A percentile compares a stretch with the other conserved stretches of the same genome.
These are phyloP conservation scores for Entomobrya proxima DNA, from an alignment of 2,888 invertebrate genomes.

Conservation along the genomic window DNA sequence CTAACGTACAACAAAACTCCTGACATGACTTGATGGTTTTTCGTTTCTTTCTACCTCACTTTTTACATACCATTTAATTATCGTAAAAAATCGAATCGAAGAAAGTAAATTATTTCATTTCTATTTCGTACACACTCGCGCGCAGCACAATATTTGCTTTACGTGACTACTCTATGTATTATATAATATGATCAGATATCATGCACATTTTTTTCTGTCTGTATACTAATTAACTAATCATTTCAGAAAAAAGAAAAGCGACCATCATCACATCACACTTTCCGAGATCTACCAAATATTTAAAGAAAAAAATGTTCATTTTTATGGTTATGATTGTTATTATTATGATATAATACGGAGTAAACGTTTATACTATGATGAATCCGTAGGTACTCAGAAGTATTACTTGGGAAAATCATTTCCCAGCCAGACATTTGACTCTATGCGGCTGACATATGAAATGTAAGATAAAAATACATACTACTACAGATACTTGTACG, in stretches of 20 bases:
- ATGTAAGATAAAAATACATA: slow-evolving; percentile 34
- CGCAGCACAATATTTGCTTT: slow-evolving; percentile 34
- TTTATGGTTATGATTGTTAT: slow-evolving; percentile 3
- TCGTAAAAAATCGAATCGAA: not conserved
- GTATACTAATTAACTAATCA: not conserved
- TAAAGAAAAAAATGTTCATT: not conserved
- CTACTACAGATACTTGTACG: not conserved
- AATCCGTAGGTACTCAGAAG: slow-evolving; percentile 65
- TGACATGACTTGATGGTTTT: slow-evolving; percentile 14
- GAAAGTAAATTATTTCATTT: not conserved
- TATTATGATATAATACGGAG: slow-evolving; percentile 4
- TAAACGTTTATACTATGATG: slow-evolving; percentile 41
- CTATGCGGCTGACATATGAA: slow-evolving; percentile 48
- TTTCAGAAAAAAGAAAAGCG: not conserved
- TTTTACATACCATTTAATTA: slow-evolving; percentile 24
- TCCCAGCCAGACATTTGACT: slow-evolving; percentile 44
- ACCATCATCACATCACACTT: slow-evolving; percentile 25
- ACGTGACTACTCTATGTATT: slow-evolving; percentile 7
- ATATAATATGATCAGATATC: slow-evolving; percentile 26
- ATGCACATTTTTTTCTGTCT: slow-evolving; percentile 32
- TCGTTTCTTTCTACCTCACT: slow-evolving; percentile 30
- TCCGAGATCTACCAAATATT: slow-evolving; percentile 15
- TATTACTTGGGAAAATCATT: slow-evolving; percentile 50
- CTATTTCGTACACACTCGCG: slow-evolving; percentile 5
- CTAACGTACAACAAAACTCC: slow-evolving; percentile 23